Evolutionary conservation across 2,888 invertebrate genomes (phyloP), one percentile per base, ranked within the genome.

Genomic region (Coleophora flavipennella): DNA sequence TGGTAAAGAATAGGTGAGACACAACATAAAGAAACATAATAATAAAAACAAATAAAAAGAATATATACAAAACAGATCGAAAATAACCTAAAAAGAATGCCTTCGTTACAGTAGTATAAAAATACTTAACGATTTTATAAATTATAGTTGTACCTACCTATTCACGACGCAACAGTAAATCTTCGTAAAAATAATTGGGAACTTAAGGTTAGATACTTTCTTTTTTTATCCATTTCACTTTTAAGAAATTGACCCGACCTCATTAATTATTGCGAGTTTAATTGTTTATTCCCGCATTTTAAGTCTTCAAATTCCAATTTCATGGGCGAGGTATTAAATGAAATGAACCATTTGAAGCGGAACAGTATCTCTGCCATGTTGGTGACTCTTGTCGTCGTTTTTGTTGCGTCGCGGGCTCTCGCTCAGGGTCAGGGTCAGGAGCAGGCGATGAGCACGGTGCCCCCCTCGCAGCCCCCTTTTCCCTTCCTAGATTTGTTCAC

Each of bases 281-380:
- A 59, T 69, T 62, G 65, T 67, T 69, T 69, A 59, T 69, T 62
- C 59, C 51, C 58, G 73, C 62, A 55, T 59, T 62, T 74, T 67
- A 63, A 57, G 62, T 54, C 62, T 64, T 64, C 59, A 72, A 77
- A 78, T 77, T 64, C 31, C 40, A 67, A 83, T 83, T 79, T 77
- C 71, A 74, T 60, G 78, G 75, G 55, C 64, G 67, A 78, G 71
- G 68, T 77, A 72, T 77, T 81, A 83, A 76, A 76, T 62, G 57
- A 55, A 64, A 58, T 48, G 55, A 54, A 51, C 40, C 49, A 49
- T 62, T 58, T 62, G 62, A 68, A 62, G 70, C 71, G 70, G 67
- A 75, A 73, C 83, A 83, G 79, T 83, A 56, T 49, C 63, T 66
- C 58, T 67, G 67, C 65, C 63, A 84, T 83, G 83, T 64, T 79